Percentiles rank a stretch among this genome's conserved stretches.
Conservation (phyloP, 2,888 invertebrate genomes). For the Ferdinandea cuprea region DNA sequence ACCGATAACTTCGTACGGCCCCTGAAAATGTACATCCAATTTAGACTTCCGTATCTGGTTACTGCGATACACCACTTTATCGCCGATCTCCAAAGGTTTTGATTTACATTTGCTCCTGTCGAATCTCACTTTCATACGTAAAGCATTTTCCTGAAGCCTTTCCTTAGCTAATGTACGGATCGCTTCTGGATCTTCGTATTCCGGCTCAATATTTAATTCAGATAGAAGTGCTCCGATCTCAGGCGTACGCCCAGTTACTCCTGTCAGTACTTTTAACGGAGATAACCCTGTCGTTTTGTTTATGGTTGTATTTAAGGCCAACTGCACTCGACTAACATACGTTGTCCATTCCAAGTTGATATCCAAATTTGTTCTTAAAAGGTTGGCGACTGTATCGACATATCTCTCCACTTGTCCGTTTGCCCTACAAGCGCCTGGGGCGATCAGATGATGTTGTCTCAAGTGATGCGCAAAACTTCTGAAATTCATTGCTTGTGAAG, state of each 20-base stretch:
- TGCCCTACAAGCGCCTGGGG: too few relatives aligned
- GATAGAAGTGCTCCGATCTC: slow-evolving; percentile 40
- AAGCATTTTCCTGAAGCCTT: slow-evolving; percentile 9
- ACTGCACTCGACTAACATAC: slow-evolving; percentile 37
- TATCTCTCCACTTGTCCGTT: slow-evolving; percentile 1
- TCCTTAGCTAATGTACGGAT: slow-evolving; percentile 22
- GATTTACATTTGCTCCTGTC: background rate
- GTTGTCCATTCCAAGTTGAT: slow-evolving; percentile 16
- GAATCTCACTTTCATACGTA: slow-evolving; percentile 47
- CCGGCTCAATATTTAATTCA: slow-evolving; percentile 36
- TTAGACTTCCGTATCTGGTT: too few relatives aligned
- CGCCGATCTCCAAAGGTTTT: too few relatives aligned
- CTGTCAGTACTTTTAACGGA: slow-evolving; percentile 12
- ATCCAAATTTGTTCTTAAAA: slow-evolving; percentile 34
- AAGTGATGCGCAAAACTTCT: too few relatives aligned
- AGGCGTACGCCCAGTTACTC: slow-evolving; percentile 27
- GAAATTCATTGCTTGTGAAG: too few relatives aligned
- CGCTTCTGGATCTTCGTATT: slow-evolving; percentile 28
- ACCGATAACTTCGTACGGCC: slow-evolving; percentile 22
- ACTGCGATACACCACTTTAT: too few relatives aligned
- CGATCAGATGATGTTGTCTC: too few relatives aligned
- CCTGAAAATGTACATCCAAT: too few relatives aligned
- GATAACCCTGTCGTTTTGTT: slow-evolving; percentile 19
- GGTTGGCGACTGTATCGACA: slow-evolving; percentile 24
- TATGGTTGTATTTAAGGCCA: slow-evolving; percentile 35